Evolutionary conservation across 2,797 vertebrate genomes (phyloP), one percentile per base, ranked within the genome.

Genomic region (Thripadectes ignobilis): DNA sequence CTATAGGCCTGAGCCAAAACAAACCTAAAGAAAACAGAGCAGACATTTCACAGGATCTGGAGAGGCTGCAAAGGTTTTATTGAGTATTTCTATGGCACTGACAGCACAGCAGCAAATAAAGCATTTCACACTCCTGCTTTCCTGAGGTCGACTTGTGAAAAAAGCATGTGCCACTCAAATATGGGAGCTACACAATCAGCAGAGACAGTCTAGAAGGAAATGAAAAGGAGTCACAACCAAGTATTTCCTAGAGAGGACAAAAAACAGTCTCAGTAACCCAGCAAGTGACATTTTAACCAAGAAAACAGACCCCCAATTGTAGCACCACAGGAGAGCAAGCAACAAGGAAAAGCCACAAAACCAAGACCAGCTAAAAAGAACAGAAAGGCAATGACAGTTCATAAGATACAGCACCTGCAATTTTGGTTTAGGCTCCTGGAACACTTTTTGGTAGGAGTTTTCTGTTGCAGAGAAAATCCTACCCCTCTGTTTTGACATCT

Each of bases 401-500:
- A 2, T 24, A 63, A 36, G 10, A 46, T 5, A 26, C 8, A 73
- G 8, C 11, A 27, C 14, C 21, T 59, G 24, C 15, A 81, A 20
- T 78, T 58, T 58, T 46, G 9, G 1, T 5, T 83, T 45, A 29
- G 49, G 51, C 5, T 85, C 6, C 41, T 63, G n/a, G 22, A 48
- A n/a, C 22, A n/a, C 18, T 72, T 83, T 72, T 16, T n/a, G 7
- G 5, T 10, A 27, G 27, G 68, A 16, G 16, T 68, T 89, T 77
- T n/a, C 51, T 66, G 5, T 4, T n/a, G 12, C 21, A 57, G 20
- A 61, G 26, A 24, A 52, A 93, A 68, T 43, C 9, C 15, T 52
- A 10, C 13, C 6, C 0, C 49, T 73, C 45, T 9, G 2, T 41
- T 71, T 52, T 0, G 0, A 12, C 23, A 62, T 16, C 4, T 0